These are phyloP conservation scores for Caenorhabditis elegans DNA, from an alignment of 1,140 invertebrate genomes.

Conservation along the genomic window DNA sequence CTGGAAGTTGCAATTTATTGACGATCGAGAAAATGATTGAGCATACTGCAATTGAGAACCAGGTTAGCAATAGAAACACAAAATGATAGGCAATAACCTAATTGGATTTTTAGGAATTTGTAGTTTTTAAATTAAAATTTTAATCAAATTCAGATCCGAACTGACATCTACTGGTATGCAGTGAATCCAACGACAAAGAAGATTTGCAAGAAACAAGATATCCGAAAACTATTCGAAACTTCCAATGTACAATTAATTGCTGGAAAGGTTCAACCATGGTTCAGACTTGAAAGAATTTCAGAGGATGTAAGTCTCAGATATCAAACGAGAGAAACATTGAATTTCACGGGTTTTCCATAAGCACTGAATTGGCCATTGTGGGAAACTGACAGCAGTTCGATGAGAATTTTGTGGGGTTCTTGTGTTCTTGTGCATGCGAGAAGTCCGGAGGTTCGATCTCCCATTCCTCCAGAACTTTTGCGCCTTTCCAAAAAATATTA, in stretches of 20 bases:
- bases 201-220: slow-evolving; percentile 60
- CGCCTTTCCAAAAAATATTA: too few relatives aligned
- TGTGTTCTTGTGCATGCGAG: too few relatives aligned
- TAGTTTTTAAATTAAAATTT: too few relatives aligned
- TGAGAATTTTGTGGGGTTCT: too few relatives aligned
- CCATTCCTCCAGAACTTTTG: too few relatives aligned
- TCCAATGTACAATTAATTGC: slow-evolving; percentile 50
- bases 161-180: slow-evolving; percentile 59
- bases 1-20: slow-evolving; percentile 54
- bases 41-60: slow-evolving; percentile 32
- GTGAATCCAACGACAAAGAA: slow-evolving; percentile 56
- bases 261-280: slow-evolving; percentile 61
- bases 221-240: slow-evolving; percentile 59
- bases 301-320: slow-evolving; percentile 43
- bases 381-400: too few relatives aligned
- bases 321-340: too few relatives aligned
- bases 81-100: background rate
- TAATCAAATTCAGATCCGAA: slow-evolving; percentile 32
- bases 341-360: too few relatives aligned
- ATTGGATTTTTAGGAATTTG: too few relatives aligned
- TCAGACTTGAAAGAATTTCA: slow-evolving; percentile 49
- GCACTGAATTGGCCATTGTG: too few relatives aligned
- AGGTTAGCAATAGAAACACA: background rate
- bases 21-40: slow-evolving; percentile 57
- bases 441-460: too few relatives aligned